phyloP scores from a whole-genome alignment of 2,113 vertebrate genomes.

The Cariama cristata region DNA sequence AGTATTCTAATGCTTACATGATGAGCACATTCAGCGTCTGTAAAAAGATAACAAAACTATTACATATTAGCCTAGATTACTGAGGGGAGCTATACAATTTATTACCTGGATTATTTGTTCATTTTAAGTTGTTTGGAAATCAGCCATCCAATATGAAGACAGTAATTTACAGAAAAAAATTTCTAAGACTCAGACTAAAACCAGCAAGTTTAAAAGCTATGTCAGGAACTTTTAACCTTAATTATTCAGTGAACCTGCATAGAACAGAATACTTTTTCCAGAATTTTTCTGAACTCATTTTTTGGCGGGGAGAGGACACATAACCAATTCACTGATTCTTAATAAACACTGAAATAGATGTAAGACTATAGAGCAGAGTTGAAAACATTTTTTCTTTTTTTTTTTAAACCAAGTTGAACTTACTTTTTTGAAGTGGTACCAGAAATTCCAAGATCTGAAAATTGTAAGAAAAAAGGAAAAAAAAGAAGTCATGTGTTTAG shows the following conservation, averaged over 20 bases:
- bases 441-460: conserved; percentile 93
- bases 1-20: neutral
- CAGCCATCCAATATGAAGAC: neutral
- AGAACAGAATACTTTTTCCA: neutral
- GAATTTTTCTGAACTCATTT: neutral
- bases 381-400: neutral
- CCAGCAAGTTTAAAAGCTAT: neutral
- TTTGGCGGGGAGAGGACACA: neutral
- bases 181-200: neutral
- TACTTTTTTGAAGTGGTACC: conserved; percentile 92
- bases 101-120: neutral
- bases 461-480: neutral
- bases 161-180: neutral
- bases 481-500: neutral
- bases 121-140: neutral
- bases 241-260: neutral
- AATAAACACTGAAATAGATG: neutral
- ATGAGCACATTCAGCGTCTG: neutral
- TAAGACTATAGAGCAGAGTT: neutral
- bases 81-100: neutral
- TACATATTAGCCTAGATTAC: neutral
- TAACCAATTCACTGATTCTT: neutral
- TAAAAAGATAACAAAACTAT: neutral
- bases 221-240: neutral
- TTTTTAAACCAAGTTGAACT: conserved; percentile 65